Conservation (phyloP, 1,140 invertebrate species). For the Drosophila kanapiae region DNA sequence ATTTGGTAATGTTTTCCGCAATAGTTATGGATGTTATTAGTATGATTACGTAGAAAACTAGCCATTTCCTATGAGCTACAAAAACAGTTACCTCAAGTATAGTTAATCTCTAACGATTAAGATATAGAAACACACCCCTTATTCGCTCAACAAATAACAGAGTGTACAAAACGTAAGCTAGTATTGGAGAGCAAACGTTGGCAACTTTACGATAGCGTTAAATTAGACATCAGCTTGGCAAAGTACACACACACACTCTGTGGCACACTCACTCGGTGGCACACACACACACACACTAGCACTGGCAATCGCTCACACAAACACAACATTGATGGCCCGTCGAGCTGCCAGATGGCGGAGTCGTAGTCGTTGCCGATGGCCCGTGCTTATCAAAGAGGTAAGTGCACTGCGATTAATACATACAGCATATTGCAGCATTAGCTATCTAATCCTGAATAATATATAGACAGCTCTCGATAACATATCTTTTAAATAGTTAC, state of each 20-base stretch:
- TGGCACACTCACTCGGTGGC: slow-evolving; percentile 31
- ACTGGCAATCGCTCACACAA: slow-evolving; percentile 14
- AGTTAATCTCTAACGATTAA: neutral
- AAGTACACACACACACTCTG: slow-evolving; percentile 42
- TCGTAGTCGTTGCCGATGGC: slow-evolving; percentile 28
- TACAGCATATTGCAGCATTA: neutral
- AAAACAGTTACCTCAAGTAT: neutral
- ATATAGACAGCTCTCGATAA: neutral
- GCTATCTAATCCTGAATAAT: too few relatives aligned
- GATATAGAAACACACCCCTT: neutral
- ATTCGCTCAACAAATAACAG: neutral
- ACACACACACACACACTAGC: slow-evolving; percentile 21
- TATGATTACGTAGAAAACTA: too few relatives aligned
- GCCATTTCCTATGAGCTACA: too few relatives aligned
- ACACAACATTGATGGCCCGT: slow-evolving; percentile 60
- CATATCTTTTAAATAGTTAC: neutral
- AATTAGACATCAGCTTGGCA: slow-evolving; percentile 81
- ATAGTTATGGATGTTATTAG: too few relatives aligned
- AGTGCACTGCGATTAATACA: slow-evolving; percentile 16
- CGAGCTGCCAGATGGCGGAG: slow-evolving; percentile 43
- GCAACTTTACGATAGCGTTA: slow-evolving; percentile 78
- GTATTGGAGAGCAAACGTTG: slow-evolving; percentile 56
- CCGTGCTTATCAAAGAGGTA: slow-evolving; percentile 59
- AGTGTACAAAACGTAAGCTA: neutral
- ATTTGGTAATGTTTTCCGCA: too few relatives aligned